Percentiles rank a stretch among this genome's conserved stretches.
These are phyloP conservation scores for Rhopalosiphum padi DNA, from an alignment of 1,140 invertebrate species.

Conservation along the genomic window DNA sequence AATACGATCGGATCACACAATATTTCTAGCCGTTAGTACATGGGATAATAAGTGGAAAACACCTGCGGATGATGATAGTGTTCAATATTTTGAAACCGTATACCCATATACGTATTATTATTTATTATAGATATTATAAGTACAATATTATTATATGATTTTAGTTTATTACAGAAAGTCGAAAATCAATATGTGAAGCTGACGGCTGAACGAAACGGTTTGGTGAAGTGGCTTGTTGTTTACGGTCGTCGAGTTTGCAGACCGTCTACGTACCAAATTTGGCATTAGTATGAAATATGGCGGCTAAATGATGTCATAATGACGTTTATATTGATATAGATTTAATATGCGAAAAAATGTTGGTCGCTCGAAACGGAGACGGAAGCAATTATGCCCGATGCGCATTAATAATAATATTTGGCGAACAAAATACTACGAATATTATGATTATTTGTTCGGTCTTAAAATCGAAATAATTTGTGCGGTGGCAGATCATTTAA, in stretches of 20 bases:
- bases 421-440: background rate
- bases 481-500: background rate
- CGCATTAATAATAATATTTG: background rate
- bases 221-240: background rate
- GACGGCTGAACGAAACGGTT: background rate
- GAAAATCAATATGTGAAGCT: background rate
- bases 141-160: background rate
- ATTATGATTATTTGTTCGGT: background rate
- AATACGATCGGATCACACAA: background rate
- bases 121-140: background rate
- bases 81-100: background rate
- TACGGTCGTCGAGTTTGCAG: background rate
- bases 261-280: background rate
- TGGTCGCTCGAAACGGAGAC: background rate
- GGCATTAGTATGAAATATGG: background rate
- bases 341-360: background rate
- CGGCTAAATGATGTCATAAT: background rate
- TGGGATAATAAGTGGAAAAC: background rate
- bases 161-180: background rate
- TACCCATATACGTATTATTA: background rate
- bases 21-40: background rate
- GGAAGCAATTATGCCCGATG: background rate
- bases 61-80: conserved; percentile 1
- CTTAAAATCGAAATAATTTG: background rate
- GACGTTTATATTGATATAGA: background rate